Percentiles rank a stretch among this genome's conserved stretches.
Conservation (phyloP, 2,113 vertebrate genomes). For the Pyrgilauda ruficollis region DNA sequence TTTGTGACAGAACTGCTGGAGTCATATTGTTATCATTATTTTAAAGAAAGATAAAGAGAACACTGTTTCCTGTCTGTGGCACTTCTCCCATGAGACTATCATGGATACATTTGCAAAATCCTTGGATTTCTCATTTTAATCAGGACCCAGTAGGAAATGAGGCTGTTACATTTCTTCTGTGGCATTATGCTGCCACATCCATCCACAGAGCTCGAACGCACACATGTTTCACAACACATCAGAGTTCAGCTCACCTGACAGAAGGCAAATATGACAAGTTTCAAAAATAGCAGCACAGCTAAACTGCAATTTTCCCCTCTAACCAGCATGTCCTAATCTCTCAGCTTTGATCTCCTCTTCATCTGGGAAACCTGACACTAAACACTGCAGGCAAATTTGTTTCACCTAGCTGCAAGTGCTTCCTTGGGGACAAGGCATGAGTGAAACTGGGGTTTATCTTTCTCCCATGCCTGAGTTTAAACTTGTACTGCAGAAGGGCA, state of each 20-base stretch:
- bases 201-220: not conserved
- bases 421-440: not conserved
- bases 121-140: not conserved
- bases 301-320: constrained; percentile 53
- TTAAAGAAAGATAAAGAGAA: not conserved
- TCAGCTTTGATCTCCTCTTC: constrained; percentile 50
- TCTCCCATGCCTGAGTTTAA: not conserved
- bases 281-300: constrained; percentile 50
- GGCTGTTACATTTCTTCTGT: not conserved
- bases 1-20: not conserved
- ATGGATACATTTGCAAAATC: not conserved
- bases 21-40: fast-evolving
- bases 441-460: not conserved
- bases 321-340: constrained; percentile 49
- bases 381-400: constrained; percentile 35
- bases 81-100: not conserved
- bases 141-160: not conserved
- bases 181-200: not conserved
- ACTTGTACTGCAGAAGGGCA: not conserved
- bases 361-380: constrained; percentile 36
- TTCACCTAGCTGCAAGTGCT: not conserved
- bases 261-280: constrained; percentile 32
- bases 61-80: not conserved
- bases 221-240: constrained; percentile 3
- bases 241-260: constrained; percentile 35